Base-by-base conservation (phyloP, 2,888 invertebrate species). In the Pachydiplax longipennis region DNA sequence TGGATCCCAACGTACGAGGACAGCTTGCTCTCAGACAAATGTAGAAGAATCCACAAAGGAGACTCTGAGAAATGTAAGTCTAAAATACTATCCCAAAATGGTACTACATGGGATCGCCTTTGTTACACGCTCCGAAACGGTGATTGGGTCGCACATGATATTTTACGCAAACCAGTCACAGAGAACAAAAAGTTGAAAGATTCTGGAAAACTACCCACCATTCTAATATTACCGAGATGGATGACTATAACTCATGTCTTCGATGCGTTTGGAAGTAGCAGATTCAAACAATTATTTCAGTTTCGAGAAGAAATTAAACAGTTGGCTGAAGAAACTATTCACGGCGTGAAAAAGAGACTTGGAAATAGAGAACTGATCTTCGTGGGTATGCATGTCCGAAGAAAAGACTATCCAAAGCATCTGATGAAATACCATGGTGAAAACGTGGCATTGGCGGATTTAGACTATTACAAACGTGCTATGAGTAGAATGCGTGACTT, bases 321-420 rank as follows among this genome's bases (percentile, higher is more conserved):
- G 15, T 35, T 35, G 61, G 83, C 35, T 8, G 31, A 48, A 35
- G 6, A n/a, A 22, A 65, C 65, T 8, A n/a, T 65, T 2, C 5
- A 65, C 13, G 65, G 65, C n/a, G 22, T 65, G 8, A 65, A 12
- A 25, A 65, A 65, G 65, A n/a, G n/a, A 40, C 25, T 4, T 31
- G 35, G 61, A 18, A 6, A 15, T 6, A 35, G 35, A 13, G 53
- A 53, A 53, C 25, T 53, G 58, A 31, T 53, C 25, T 31, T 83
- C 3, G 83, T 83, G 48, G 83, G 83, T 58, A 53, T 83, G 13
- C 83, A 83, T 35, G 83, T 83, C 53, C 53, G 83, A 35, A 25
- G 58, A 35, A 83, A 31, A 13, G 83, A 83, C 58, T 83, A 83
- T 18, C 0, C 13, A n/a, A 10, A 15, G 4, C 61, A 83, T 18